A percentile compares a stretch with the other conserved stretches of the same genome.
Evolutionary conservation across 2,797 vertebrate genomes (phyloP).

Genomic region (Prunella strophiata): DNA sequence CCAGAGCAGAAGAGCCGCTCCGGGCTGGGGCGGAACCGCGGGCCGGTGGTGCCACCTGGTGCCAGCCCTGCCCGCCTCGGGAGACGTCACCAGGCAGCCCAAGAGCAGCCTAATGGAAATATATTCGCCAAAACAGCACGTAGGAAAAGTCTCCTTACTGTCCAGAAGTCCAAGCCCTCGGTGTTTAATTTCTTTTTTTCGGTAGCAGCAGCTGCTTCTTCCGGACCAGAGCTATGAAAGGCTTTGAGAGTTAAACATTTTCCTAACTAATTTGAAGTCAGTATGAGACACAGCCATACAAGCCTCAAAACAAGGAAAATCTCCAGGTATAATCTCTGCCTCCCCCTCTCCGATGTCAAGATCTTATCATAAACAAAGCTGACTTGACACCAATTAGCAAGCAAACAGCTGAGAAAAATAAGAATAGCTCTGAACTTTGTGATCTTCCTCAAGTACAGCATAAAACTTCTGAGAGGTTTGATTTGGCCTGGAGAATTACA

Average conservation of each 20-base stretch:
- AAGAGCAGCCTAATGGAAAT: neutral
- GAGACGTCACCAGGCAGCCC: rapidly evolving
- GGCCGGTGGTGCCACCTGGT: constrained; percentile 56
- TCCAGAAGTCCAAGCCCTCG: neutral
- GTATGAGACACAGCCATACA: rapidly evolving
- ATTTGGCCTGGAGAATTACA: neutral
- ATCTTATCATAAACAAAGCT: neutral
- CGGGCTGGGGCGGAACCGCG: neutral
- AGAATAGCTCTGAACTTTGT: neutral
- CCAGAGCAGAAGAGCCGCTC: rapidly evolving
- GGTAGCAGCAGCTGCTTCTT: neutral
- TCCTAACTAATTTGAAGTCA: neutral
- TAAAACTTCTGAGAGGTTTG: neutral
- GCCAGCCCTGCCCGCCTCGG: neutral
- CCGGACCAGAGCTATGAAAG: neutral
- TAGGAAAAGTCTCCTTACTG: neutral
- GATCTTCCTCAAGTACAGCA: neutral
- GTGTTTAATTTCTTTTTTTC: neutral
- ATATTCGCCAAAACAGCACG: rapidly evolving
- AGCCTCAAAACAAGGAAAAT: neutral
- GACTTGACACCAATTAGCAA: neutral
- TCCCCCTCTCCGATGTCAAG: neutral
- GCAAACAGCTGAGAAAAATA: neutral
- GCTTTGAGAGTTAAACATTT: neutral
- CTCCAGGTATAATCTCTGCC: neutral